phyloP scores from a whole-genome alignment of 1,140 invertebrate genomes.

The silkworm (Bombyx mori) region ASM3026992v2 NC_085125.1:12785001-12785500 shows the following conservation, averaged over 20 bases:
- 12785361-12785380: too few relatives aligned
- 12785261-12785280: constrained; percentile 12
- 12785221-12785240: constrained; percentile 23
- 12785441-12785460: too few relatives aligned
- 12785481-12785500: too few relatives aligned
- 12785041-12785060: constrained; percentile 7
- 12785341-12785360: too few relatives aligned
- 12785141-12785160: constrained; percentile 25
- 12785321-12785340: not conserved
- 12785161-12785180: constrained; percentile 15
- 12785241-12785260: constrained; percentile 17
- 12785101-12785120: constrained; percentile 12
- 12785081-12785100: constrained; percentile 9
- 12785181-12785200: constrained; percentile 22
- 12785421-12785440: too few relatives aligned
- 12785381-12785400: too few relatives aligned
- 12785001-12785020: constrained; percentile 13
- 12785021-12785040: constrained; percentile 17
- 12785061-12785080: constrained; percentile 7
- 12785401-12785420: too few relatives aligned
- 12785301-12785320: constrained; percentile 1
- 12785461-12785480: too few relatives aligned
- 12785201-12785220: constrained; percentile 17
- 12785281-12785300: constrained; percentile 5
- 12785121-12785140: constrained; percentile 19